Percentiles rank a stretch among this genome's conserved stretches.
These are phyloP conservation scores for Keiferia lycopersicella DNA, from an alignment of 2,888 invertebrate species.

Conservation along the genomic window DNA sequence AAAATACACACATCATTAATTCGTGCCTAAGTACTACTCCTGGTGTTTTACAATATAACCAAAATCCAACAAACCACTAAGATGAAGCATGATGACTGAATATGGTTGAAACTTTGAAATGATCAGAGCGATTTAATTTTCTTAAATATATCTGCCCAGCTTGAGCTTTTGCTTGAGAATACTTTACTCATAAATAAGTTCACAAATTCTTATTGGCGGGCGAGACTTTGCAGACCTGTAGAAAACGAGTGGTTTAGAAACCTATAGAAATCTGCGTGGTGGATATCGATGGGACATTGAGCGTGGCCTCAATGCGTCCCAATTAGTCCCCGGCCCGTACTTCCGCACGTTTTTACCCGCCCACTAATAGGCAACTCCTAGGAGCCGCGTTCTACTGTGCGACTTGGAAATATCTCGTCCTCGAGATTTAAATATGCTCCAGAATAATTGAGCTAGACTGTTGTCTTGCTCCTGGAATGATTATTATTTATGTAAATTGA, in stretches of 20 bases:
- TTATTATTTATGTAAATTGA: too few species aligned
- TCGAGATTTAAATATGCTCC: background rate
- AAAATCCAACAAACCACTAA: too few species aligned
- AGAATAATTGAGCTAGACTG: background rate
- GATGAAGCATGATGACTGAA: too few species aligned
- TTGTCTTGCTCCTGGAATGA: background rate
- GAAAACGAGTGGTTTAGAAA: background rate
- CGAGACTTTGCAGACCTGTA: too few species aligned
- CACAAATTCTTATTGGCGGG: background rate
- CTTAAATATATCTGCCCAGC: too few species aligned
- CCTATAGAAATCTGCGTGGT: background rate
- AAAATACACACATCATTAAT: too few species aligned
- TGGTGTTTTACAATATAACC: too few species aligned
- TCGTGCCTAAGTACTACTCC: too few species aligned
- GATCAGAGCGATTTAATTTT: too few species aligned
- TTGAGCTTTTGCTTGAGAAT: too few species aligned
- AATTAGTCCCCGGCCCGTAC: slow-evolving; percentile 77
- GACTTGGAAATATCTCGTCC: background rate
- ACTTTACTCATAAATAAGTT: too few species aligned
- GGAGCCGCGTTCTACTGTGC: background rate
- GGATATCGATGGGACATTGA: slow-evolving; percentile 36
- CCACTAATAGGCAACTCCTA: slow-evolving; percentile 72
- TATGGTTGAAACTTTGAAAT: too few species aligned
- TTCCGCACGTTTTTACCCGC: slow-evolving; percentile 76
- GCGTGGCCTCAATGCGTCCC: slow-evolving; percentile 69